Percentiles rank a stretch among this genome's conserved stretches.
These are phyloP conservation scores for Vombatus ursinus DNA, from an alignment of 2,113 vertebrate species.

Conservation along the genomic window DNA sequence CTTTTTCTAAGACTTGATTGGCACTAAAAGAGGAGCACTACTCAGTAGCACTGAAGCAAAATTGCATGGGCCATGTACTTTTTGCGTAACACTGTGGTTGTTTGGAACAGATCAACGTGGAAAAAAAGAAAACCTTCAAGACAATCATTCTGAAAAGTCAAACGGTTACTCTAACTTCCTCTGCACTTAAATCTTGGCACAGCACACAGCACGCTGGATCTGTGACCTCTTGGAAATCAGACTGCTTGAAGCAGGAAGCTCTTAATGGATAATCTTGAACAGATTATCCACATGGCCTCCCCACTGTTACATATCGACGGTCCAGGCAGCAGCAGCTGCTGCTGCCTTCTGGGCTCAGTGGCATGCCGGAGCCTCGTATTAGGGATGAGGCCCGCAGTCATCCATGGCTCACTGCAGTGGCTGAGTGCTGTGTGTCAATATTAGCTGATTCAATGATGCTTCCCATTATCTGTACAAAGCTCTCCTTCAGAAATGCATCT, in stretches of 20 bases:
- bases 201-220: conserved; percentile 38
- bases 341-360: not conserved
- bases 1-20: conserved; percentile 48
- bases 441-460: not conserved
- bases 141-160: conserved; percentile 57
- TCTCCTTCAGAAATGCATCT: not conserved
- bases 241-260: conserved; percentile 15
- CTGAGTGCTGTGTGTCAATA: not conserved
- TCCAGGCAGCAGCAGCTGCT: too few relatives aligned
- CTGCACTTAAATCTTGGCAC: conserved; percentile 41
- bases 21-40: conserved; percentile 47
- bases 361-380: not conserved
- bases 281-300: conserved; percentile 10
- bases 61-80: not conserved
- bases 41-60: conserved; percentile 37
- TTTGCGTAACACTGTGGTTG: conserved; percentile 31
- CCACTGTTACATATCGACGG: not conserved
- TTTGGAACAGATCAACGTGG: not conserved
- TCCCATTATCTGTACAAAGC: conserved; percentile 3
- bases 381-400: conserved; percentile 20
- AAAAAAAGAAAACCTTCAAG: conserved; percentile 40
- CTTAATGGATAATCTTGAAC: not conserved
- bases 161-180: conserved; percentile 35
- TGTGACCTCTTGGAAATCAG: conserved; percentile 12
- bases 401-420: not conserved